Percentiles rank a stretch among this genome's conserved stretches.
phyloP scores from a whole-genome alignment of 2,797 vertebrate genomes.

The Cryptoblepharus egeriae region DNA sequence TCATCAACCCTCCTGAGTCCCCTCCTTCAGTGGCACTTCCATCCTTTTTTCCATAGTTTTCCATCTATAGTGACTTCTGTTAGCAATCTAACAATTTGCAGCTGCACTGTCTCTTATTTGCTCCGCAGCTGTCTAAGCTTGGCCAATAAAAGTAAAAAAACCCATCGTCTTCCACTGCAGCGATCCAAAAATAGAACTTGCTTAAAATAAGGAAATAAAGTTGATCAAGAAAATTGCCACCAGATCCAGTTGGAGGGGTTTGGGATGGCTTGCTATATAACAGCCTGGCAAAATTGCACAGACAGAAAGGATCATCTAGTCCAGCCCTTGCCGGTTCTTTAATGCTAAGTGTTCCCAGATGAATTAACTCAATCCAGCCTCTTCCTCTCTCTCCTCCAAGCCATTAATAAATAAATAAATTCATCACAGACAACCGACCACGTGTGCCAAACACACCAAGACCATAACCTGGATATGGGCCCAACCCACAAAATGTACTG shows the following conservation, averaged over 20 bases:
- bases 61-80: neutral
- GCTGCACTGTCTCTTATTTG: neutral
- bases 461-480: neutral
- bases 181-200: neutral
- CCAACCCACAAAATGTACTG: constrained; percentile 1
- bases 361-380: neutral
- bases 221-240: too few species aligned
- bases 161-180: neutral
- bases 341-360: neutral
- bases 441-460: constrained; percentile 3
- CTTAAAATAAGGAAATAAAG: neutral
- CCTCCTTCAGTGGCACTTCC: too few species aligned
- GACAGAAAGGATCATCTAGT: neutral
- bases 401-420: neutral
- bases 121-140: neutral
- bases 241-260: neutral
- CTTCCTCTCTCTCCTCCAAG: neutral
- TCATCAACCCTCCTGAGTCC: too few species aligned
- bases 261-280: neutral
- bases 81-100: neutral
- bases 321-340: neutral
- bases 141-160: neutral
- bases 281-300: neutral
- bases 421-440: neutral
- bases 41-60: neutral